Conservation (phyloP, 2,888 invertebrate species). For the Pandemis heparana region DNA sequence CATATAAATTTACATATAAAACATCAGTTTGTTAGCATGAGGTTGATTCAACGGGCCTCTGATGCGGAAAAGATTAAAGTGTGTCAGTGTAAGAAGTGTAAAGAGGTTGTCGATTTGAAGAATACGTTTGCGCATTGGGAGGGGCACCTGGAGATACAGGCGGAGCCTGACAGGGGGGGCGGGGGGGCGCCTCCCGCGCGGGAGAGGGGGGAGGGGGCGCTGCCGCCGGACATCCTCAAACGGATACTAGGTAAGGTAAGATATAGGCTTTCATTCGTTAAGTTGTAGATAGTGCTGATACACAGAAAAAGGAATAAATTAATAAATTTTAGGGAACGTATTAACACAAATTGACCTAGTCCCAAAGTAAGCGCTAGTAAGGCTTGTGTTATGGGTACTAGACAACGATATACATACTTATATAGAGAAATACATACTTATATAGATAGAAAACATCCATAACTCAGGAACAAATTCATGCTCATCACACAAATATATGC, state of each 20-base stretch:
- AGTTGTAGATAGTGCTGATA: too few relatives aligned
- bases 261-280: too few relatives aligned
- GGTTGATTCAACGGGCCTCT: conserved; percentile 28
- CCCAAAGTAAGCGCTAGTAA: too few relatives aligned
- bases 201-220: neutral
- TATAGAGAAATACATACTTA: too few relatives aligned
- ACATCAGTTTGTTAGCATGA: conserved; percentile 43
- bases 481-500: too few relatives aligned
- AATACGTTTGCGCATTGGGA: conserved; percentile 64
- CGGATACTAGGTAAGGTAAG: conserved; percentile 44
- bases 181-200: neutral
- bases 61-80: neutral
- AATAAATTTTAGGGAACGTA: too few relatives aligned
- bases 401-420: too few relatives aligned
- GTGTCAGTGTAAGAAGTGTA: conserved; percentile 54
- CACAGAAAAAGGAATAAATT: too few relatives aligned
- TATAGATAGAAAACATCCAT: too few relatives aligned
- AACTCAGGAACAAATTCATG: too few relatives aligned
- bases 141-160: conserved; percentile 49
- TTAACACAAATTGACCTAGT: too few relatives aligned
- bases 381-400: too few relatives aligned
- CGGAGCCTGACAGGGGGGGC: neutral
- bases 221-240: conserved; percentile 37
- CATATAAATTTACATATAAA: conserved; percentile 56
- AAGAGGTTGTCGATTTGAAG: rapidly evolving